Conservation (phyloP, 2,113 vertebrate genomes). For the Morone chrysops region DNA sequence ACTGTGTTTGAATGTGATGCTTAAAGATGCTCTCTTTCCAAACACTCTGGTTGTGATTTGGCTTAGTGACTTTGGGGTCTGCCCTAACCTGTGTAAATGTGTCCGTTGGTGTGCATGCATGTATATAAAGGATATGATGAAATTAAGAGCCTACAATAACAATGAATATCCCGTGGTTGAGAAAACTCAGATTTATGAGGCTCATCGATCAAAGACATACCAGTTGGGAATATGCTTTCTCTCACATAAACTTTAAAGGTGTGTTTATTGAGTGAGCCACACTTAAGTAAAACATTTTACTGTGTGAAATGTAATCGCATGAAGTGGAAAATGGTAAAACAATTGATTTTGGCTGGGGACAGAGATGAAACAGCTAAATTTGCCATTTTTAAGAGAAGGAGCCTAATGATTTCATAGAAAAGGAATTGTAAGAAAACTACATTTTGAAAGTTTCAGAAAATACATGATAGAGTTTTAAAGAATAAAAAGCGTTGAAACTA, state of each 20-base stretch:
- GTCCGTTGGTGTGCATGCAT: slow-evolving; percentile 10
- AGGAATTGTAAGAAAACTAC: neutral
- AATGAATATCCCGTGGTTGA: neutral
- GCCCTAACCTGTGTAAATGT: slow-evolving; percentile 2
- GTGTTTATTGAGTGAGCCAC: slow-evolving; percentile 20
- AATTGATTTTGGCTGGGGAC: slow-evolving; percentile 17
- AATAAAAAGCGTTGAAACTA: slow-evolving; percentile 1
- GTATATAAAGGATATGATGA: slow-evolving; percentile 16
- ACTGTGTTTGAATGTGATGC: slow-evolving; percentile 51
- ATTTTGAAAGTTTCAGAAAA: slow-evolving; percentile 5
- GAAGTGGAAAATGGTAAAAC: slow-evolving; percentile 25
- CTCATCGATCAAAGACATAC: neutral
- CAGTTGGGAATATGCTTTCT: neutral
- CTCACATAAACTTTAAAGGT: slow-evolving; percentile 4
- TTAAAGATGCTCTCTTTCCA: slow-evolving; percentile 46
- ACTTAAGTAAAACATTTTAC: slow-evolving; percentile 10
- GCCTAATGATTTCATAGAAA: neutral
- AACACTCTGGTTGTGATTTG: slow-evolving; percentile 39
- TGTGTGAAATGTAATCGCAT: slow-evolving; percentile 19
- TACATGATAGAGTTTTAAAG: slow-evolving; percentile 12
- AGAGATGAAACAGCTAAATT: slow-evolving; percentile 21
- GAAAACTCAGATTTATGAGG: neutral
- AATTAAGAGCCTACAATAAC: slow-evolving; percentile 8
- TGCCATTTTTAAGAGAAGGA: slow-evolving; percentile 12
- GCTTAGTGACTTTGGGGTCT: slow-evolving; percentile 25